These are phyloP conservation scores for Dermatophagoides farinae DNA, from an alignment of 1,140 invertebrate species.

Conservation along the genomic window DNA sequence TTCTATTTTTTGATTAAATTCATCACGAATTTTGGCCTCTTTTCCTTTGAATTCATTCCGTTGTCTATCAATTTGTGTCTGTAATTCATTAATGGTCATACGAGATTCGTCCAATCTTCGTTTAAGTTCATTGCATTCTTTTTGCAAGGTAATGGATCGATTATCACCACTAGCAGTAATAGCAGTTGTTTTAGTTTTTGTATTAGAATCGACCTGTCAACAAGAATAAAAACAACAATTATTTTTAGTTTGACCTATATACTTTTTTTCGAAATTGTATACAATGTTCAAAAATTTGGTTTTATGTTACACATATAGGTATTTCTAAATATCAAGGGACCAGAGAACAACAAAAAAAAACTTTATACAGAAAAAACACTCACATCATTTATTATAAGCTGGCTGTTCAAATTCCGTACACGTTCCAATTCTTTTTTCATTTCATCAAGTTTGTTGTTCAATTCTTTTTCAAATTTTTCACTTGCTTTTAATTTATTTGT, in stretches of 20 bases:
- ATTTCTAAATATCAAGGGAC: too few relatives aligned
- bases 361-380: not conserved
- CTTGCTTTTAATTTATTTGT: not conserved
- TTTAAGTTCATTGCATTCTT: constrained; percentile 24
- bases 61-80: constrained; percentile 29
- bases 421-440: not conserved
- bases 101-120: constrained; percentile 25
- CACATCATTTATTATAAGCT: constrained; percentile 3
- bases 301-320: too few relatives aligned
- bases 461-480: not conserved
- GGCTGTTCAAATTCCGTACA: not conserved
- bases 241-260: not conserved
- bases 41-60: constrained; percentile 35
- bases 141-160: constrained; percentile 13
- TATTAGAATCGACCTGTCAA: constrained; percentile 2
- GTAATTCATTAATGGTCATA: constrained; percentile 8
- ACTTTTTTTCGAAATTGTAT: not conserved
- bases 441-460: not conserved
- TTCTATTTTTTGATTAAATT: constrained; percentile 31
- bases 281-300: too few relatives aligned
- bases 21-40: constrained; percentile 31
- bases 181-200: not conserved
- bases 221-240: not conserved
- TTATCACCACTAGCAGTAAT: constrained; percentile 9
- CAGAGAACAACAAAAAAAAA: too few relatives aligned